Evolutionary conservation across 2,113 vertebrate species (phyloP).

Genomic region (Oreotrochilus melanogaster): DNA sequence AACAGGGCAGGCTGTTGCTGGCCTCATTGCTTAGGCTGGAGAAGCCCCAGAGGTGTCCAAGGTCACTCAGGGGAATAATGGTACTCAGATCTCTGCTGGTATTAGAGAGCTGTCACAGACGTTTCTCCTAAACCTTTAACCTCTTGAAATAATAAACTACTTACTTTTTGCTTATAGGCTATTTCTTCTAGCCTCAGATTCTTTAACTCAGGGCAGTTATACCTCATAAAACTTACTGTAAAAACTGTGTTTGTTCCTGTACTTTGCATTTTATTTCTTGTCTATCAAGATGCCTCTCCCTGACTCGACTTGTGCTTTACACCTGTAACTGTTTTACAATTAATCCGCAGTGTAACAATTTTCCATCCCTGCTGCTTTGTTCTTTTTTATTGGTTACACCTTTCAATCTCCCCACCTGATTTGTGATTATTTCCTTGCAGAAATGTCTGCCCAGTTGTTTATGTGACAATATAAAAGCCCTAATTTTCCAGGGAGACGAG

Average conservation of each 20-base stretch:
- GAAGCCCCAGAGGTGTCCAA: background rate
- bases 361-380: background rate
- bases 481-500: background rate
- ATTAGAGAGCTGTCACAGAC: background rate
- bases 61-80: conserved; percentile 10
- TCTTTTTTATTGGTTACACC: conserved; percentile 8
- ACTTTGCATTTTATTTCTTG: conserved; percentile 46
- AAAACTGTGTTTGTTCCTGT: conserved; percentile 36
- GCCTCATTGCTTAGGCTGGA: background rate
- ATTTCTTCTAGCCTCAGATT: conserved; percentile 29
- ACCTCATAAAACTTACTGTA: conserved; percentile 50
- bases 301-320: background rate
- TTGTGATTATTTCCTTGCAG: background rate
- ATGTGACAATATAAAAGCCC: background rate
- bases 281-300: background rate
- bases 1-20: background rate
- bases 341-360: background rate
- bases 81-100: background rate
- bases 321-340: background rate
- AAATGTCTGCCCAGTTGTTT: background rate
- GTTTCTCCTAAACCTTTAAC: conserved; percentile 22
- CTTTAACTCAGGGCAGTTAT: conserved; percentile 36
- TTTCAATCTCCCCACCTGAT: background rate
- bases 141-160: conserved; percentile 58
- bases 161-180: conserved; percentile 9